Percentiles rank a stretch among this genome's conserved stretches.
Evolutionary conservation across 2,113 vertebrate species (phyloP).

Genomic region (Ursus arctos): DNA sequence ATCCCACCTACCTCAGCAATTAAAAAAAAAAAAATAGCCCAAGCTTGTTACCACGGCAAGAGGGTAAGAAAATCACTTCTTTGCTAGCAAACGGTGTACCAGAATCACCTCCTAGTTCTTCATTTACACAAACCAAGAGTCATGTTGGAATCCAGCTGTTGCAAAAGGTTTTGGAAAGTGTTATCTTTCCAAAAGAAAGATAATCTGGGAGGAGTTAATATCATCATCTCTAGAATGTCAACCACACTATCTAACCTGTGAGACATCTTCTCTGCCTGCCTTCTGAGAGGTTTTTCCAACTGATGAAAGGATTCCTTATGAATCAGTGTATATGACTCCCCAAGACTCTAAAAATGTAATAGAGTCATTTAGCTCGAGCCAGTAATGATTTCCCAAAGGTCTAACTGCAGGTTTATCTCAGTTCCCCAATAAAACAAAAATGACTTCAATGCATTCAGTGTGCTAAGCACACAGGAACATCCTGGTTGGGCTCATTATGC

Average conservation of each 20-base stretch:
- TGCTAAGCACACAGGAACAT: background rate
- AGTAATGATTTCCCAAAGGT: conserved; percentile 64
- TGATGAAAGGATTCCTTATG: conserved; percentile 54
- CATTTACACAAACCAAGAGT: conserved; percentile 11
- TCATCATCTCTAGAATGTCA: background rate
- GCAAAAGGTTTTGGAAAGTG: background rate
- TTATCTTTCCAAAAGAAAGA: background rate
- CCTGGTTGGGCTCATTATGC: background rate
- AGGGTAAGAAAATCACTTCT: conserved; percentile 34
- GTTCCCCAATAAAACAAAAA: conserved; percentile 56
- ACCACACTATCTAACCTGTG: background rate
- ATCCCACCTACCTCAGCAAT: conserved; percentile 24
- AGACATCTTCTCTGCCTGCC: background rate
- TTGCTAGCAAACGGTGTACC: background rate
- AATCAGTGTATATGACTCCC: background rate
- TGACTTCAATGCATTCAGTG: conserved; percentile 39
- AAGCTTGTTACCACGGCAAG: conserved; percentile 4
- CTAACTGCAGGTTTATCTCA: background rate
- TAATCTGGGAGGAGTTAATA: conserved; percentile 7
- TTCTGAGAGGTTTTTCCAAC: background rate
- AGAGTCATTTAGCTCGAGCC: conserved; percentile 40
- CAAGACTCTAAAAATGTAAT: background rate
- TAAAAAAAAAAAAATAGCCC: background rate
- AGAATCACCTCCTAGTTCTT: background rate
- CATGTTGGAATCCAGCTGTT: conserved; percentile 37